These are phyloP conservation scores for Henricia sp. DNA, from an alignment of 53 echinoderm and acorn worm species.

Conservation along the genomic window DNA sequence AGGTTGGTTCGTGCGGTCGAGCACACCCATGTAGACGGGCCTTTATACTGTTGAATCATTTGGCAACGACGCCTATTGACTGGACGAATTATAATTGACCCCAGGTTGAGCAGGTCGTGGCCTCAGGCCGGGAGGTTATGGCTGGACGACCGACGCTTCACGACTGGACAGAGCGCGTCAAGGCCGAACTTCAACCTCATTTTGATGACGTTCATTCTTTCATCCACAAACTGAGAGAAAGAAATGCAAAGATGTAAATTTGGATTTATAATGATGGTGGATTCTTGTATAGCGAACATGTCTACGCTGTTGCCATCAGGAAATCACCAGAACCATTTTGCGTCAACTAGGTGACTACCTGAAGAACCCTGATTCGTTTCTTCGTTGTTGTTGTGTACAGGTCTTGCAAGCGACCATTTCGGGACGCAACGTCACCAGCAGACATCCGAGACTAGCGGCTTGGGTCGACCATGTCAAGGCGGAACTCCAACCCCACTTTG, in stretches of 20 bases:
- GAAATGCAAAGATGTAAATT: slow-evolving; percentile 23
- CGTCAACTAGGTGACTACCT: neutral
- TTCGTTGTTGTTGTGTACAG: slow-evolving; percentile 51
- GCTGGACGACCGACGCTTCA: slow-evolving; percentile 68
- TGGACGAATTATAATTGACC: neutral
- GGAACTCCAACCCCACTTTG: slow-evolving; percentile 78
- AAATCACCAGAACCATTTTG: neutral
- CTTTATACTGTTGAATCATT: no score
- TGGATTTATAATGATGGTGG: no score
- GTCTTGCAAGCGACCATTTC: slow-evolving; percentile 60
- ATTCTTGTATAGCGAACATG: no score
- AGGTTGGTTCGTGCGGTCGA: no score
- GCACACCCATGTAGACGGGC: no score
- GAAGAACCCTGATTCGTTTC: neutral
- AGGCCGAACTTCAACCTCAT: slow-evolving; percentile 71
- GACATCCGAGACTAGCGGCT: slow-evolving; percentile 73
- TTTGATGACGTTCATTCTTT: slow-evolving; percentile 82
- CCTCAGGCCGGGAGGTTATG: slow-evolving; percentile 42
- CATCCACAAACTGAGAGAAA: slow-evolving; percentile 72
- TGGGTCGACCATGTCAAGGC: slow-evolving; percentile 78
- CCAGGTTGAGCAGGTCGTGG: slow-evolving; percentile 60
- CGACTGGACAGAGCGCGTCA: slow-evolving; percentile 78
- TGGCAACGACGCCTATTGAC: neutral
- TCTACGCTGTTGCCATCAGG: neutral
- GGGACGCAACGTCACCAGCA: slow-evolving; percentile 67